These are phyloP conservation scores for Elephantulus edwardii DNA, from an alignment of 2,113 vertebrate species.

Conservation along the genomic window DNA sequence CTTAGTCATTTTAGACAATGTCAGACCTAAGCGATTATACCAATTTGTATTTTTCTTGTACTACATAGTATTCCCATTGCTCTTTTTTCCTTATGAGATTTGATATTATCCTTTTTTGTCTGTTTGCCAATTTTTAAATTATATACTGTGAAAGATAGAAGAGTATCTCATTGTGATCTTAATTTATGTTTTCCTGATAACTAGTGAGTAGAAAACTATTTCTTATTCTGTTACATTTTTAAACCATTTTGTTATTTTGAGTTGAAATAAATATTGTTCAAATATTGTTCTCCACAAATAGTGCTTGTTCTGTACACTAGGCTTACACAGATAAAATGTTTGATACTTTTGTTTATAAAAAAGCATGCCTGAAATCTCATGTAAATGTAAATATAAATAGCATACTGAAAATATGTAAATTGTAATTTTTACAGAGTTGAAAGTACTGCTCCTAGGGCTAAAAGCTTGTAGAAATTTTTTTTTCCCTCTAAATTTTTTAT, in stretches of 20 bases:
- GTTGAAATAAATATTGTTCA: not conserved
- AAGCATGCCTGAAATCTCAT: not conserved
- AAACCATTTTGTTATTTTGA: slow-evolving; percentile 27
- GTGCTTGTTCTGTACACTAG: slow-evolving; percentile 17
- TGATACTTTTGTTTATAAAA: slow-evolving; percentile 19
- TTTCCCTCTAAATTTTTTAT: too few relatives aligned
- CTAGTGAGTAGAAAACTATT: not conserved
- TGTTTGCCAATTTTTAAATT: slow-evolving; percentile 30
- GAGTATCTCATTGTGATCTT: slow-evolving; percentile 17
- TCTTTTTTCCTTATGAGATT: not conserved
- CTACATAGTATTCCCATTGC: not conserved
- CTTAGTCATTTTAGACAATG: not conserved
- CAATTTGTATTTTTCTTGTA: not conserved
- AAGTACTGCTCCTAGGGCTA: not conserved
- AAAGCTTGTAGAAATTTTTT: too few relatives aligned
- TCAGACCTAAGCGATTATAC: not conserved
- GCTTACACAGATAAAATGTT: not conserved
- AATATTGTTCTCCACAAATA: slow-evolving; percentile 10
- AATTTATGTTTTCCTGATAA: slow-evolving; percentile 9
- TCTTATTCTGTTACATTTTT: slow-evolving; percentile 3
- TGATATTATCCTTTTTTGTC: not conserved
- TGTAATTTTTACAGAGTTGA: not conserved
- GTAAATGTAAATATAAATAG: slow-evolving; percentile 35
- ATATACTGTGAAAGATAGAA: not conserved
- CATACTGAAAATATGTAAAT: not conserved